Percentiles rank a stretch among this genome's conserved stretches.
phyloP scores from a whole-genome alignment of 2,888 invertebrate genomes.

The Pristionchus exspectatus region DNA sequence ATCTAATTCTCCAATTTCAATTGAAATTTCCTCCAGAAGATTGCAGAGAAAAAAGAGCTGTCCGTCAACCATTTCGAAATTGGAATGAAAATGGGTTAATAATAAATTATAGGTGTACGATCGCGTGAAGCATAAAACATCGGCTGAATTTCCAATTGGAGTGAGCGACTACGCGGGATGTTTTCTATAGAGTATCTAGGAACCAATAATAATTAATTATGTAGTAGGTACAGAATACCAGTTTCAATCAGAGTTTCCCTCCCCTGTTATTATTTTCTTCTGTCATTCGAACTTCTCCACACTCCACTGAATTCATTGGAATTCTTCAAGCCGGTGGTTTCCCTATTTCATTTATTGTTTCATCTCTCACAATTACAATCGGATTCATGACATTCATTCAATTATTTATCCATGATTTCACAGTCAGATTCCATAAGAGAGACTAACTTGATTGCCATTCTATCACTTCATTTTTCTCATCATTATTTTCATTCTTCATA shows the following conservation, averaged over 20 bases:
- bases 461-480: not conserved
- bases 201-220: not conserved
- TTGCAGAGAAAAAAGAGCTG: not conserved
- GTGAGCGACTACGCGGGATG: constrained; percentile 53
- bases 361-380: not conserved
- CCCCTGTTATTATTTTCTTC: not conserved
- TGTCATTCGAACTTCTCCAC: not conserved
- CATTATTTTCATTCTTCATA: not conserved
- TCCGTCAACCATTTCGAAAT: not conserved
- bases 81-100: not conserved
- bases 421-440: not conserved
- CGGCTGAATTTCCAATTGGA: constrained; percentile 38
- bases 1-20: not conserved
- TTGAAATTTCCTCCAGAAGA: not conserved
- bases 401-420: not conserved
- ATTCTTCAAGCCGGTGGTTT: not conserved
- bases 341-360: not conserved
- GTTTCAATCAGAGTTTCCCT: not conserved
- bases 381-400: not conserved
- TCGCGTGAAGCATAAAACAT: constrained; percentile 13
- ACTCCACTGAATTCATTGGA: not conserved
- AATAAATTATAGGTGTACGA: constrained; percentile 43
- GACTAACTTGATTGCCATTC: not conserved
- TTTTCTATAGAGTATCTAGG: not conserved
- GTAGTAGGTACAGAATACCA: not conserved